Evolutionary conservation across 2,113 vertebrate species (phyloP).

Genomic region (Pachyramphus minor): DNA sequence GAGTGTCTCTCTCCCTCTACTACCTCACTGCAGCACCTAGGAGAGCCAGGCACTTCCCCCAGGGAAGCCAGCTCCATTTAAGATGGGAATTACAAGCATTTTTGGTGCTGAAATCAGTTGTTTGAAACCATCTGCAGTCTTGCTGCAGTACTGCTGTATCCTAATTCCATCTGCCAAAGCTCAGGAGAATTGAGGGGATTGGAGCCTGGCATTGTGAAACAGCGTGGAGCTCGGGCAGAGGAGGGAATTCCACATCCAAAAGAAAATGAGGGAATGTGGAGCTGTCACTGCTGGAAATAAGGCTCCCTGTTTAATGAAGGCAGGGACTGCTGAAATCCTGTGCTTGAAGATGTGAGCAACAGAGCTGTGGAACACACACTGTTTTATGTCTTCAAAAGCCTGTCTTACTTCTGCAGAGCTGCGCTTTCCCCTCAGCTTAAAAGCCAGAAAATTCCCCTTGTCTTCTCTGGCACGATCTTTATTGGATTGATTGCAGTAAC

Average conservation of each 20-base stretch:
- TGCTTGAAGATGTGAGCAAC: neutral
- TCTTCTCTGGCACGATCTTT: neutral
- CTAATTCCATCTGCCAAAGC: conserved; percentile 36
- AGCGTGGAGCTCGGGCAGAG: neutral
- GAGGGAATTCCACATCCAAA: neutral
- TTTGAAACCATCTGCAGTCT: conserved; percentile 44
- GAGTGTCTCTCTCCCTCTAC: neutral
- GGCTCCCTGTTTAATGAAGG: neutral
- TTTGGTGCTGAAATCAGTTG: conserved; percentile 4
- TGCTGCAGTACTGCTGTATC: conserved; percentile 20
- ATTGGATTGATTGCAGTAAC: neutral
- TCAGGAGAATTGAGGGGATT: neutral
- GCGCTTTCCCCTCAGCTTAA: neutral
- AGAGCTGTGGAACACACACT: neutral
- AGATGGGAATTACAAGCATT: neutral
- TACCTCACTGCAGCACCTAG: neutral
- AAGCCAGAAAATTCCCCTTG: neutral
- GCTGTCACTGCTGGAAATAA: neutral
- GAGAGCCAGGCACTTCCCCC: neutral
- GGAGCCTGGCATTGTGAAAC: neutral
- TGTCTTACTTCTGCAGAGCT: neutral
- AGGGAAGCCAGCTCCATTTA: neutral
- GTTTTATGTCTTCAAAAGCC: neutral
- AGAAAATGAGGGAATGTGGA: neutral
- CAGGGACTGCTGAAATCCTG: neutral